Evolutionary conservation across 2,113 vertebrate species (phyloP).

Genomic region (Sinocyclocheilus grahami): DNA sequence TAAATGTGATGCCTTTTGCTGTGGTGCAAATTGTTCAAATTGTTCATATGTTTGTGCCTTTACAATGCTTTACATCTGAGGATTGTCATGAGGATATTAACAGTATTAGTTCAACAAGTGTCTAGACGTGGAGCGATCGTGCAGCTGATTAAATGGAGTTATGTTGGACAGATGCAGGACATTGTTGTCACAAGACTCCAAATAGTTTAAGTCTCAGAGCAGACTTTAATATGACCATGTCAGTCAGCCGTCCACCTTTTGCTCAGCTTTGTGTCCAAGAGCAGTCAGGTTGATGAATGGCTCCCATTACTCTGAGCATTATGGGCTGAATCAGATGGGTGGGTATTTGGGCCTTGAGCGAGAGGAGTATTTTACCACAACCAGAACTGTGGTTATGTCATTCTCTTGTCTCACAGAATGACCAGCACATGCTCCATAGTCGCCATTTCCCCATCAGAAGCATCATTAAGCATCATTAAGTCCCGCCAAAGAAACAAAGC

Average conservation of each 20-base stretch:
- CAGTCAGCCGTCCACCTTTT: slow-evolving; percentile 46
- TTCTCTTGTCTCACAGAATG: neutral
- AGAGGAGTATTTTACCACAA: slow-evolving; percentile 22
- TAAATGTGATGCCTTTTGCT: neutral
- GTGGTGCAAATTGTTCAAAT: neutral
- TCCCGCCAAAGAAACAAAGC: neutral
- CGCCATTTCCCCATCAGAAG: neutral
- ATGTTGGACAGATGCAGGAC: slow-evolving; percentile 23
- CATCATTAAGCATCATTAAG: slow-evolving; percentile 11
- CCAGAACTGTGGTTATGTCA: neutral
- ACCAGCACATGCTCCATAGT: neutral
- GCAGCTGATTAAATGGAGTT: slow-evolving; percentile 27
- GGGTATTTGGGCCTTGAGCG: neutral
- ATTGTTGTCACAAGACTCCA: slow-evolving; percentile 34
- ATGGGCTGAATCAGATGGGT: slow-evolving; percentile 42
- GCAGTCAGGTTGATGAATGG: slow-evolving; percentile 61
- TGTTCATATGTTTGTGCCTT: neutral
- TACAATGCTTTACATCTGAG: neutral
- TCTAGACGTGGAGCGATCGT: neutral
- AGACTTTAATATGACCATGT: slow-evolving; percentile 43
- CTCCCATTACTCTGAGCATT: slow-evolving; percentile 62
- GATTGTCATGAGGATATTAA: neutral
- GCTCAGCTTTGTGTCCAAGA: slow-evolving; percentile 24
- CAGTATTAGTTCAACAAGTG: neutral
- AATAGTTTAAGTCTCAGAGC: slow-evolving; percentile 14